These are phyloP conservation scores for Takifugu flavidus DNA, from an alignment of 2,113 vertebrate species.

Conservation along the genomic window DNA sequence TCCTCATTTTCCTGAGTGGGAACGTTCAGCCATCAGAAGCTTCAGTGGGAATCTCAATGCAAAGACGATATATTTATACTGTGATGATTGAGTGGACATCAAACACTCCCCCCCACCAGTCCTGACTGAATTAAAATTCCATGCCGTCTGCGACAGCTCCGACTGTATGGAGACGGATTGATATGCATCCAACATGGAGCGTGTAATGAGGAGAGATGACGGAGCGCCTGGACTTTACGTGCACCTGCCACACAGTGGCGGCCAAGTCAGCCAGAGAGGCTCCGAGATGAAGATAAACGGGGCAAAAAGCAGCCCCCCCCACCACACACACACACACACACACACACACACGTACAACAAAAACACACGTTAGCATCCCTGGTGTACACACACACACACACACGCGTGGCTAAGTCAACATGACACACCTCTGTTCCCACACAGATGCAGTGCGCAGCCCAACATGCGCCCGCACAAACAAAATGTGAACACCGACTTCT, in stretches of 20 bases:
- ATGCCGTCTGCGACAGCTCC: conserved; percentile 21
- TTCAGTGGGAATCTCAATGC: no score
- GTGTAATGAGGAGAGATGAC: conserved; percentile 59
- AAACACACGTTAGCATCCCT: background rate
- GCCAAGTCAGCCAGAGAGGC: conserved; percentile 45
- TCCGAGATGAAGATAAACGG: conserved; percentile 47
- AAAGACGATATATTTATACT: background rate
- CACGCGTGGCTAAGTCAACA: conserved; percentile 34
- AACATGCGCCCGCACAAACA: conserved; percentile 14
- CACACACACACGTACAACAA: background rate
- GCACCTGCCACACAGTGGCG: conserved; percentile 45
- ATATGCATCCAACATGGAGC: conserved; percentile 56
- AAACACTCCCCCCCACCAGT: conserved; percentile 13
- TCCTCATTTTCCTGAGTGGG: no score
- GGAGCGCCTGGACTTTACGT: conserved; percentile 46
- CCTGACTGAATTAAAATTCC: conserved; percentile 48
- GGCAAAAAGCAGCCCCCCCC: background rate
- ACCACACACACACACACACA: background rate
- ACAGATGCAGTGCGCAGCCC: conserved; percentile 8
- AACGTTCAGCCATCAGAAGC: no score
- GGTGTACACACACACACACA: background rate
- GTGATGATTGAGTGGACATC: conserved; percentile 1
- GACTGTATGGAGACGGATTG: conserved; percentile 44
- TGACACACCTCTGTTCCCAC: conserved; percentile 23
- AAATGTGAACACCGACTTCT: conserved; percentile 24